Conservation (phyloP, 2,888 invertebrate genomes). For the Tolmerus cingulatus region DNA sequence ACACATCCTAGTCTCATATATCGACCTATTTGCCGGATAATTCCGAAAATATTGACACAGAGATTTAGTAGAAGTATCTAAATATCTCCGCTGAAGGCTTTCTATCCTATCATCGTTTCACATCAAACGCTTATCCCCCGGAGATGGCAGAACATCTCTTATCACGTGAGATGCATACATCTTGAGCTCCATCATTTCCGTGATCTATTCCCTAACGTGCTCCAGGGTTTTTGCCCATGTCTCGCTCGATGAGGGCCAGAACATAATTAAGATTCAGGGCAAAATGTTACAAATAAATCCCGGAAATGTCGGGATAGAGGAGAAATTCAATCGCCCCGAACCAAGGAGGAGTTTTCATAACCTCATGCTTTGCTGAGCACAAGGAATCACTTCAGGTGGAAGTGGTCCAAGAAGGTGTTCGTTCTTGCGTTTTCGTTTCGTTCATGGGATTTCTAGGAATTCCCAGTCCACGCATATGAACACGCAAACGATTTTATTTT, state of each 20-base stretch:
- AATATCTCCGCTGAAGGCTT: neutral
- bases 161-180: constrained; percentile 14
- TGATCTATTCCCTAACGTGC: neutral
- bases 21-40: neutral
- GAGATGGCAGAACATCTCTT: neutral
- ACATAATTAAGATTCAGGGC: constrained; percentile 19
- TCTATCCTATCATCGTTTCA: neutral
- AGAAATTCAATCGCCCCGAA: constrained; percentile 7
- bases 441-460: neutral
- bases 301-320: constrained; percentile 18
- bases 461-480: neutral
- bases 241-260: neutral
- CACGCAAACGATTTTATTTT: neutral
- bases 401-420: neutral
- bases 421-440: too few relatives aligned
- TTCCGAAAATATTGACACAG: neutral
- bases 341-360: constrained; percentile 3
- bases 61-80: neutral
- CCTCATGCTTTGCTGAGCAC: constrained; percentile 5
- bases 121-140: neutral
- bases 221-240: neutral
- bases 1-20: neutral
- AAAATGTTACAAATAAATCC: constrained; percentile 23
- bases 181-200: neutral
- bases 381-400: neutral